Percentiles rank a stretch among this genome's conserved stretches.
Evolutionary conservation across 2,888 invertebrate species (phyloP).

Genomic region (Platerodrilus igneus): DNA sequence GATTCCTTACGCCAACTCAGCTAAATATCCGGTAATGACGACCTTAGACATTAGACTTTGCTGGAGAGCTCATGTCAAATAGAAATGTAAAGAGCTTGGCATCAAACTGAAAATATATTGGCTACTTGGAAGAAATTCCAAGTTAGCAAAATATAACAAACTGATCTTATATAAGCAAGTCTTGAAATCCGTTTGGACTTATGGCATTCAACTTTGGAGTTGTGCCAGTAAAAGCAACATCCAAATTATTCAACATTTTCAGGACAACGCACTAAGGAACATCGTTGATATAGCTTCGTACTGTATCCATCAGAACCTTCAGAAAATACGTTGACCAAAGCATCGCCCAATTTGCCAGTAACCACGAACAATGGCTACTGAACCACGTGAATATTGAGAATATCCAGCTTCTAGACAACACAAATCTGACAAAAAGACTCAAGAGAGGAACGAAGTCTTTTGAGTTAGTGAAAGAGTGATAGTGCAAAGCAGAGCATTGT

Average conservation of each 20-base stretch:
- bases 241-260: constrained; percentile 3
- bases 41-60: constrained; percentile 17
- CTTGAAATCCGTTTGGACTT: constrained; percentile 15
- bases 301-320: constrained; percentile 12
- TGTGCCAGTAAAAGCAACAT: constrained; percentile 3
- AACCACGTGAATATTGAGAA: too few species aligned
- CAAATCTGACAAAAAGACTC: too few species aligned
- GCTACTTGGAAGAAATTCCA: constrained; percentile 14
- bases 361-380: too few species aligned
- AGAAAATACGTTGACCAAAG: constrained; percentile 2
- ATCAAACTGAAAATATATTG: constrained; percentile 15
- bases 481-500: too few species aligned
- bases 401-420: too few species aligned
- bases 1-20: constrained; percentile 17
- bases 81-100: constrained; percentile 22
- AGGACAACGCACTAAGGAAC: constrained; percentile 11
- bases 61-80: constrained; percentile 24
- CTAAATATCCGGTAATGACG: constrained; percentile 15
- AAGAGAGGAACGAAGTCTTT: too few species aligned
- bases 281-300: constrained; percentile 14
- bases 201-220: constrained; percentile 16
- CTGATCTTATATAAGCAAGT: too few species aligned
- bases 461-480: too few species aligned
- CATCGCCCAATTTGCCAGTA: too few species aligned
- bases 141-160: constrained; percentile 16